Conservation (phyloP, 1,140 invertebrate species). For the Drosophila sp. region DNA sequence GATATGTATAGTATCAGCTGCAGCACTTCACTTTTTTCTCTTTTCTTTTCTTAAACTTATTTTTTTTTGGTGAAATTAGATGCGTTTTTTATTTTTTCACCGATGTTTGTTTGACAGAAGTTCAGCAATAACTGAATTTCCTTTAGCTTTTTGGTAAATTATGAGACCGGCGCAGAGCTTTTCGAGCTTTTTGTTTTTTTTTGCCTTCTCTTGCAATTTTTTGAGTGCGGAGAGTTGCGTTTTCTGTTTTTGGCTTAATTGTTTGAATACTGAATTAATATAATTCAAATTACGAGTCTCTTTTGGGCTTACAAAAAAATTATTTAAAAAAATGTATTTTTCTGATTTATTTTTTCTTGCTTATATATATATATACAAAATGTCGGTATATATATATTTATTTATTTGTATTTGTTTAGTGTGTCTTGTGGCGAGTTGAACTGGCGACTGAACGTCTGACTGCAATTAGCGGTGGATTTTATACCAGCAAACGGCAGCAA, state of each 20-base stretch:
- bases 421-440: conserved; percentile 58
- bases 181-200: conserved; percentile 52
- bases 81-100: conserved; percentile 1
- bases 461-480: conserved; percentile 59
- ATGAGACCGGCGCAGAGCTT: conserved; percentile 78
- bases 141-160: conserved; percentile 53
- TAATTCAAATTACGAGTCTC: conserved; percentile 65
- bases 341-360: neutral
- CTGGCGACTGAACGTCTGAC: conserved; percentile 82
- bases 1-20: conserved; percentile 35
- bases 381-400: conserved; percentile 22
- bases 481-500: conserved; percentile 30
- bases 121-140: conserved; percentile 79
- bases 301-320: conserved; percentile 49
- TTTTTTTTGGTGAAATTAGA: neutral
- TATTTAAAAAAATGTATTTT: conserved; percentile 7
- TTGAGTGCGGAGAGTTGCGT: neutral
- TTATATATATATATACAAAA: conserved; percentile 29
- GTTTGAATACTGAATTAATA: conserved; percentile 54
- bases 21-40: conserved; percentile 46
- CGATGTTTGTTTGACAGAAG: conserved; percentile 68
- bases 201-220: conserved; percentile 18
- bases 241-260: conserved; percentile 24
- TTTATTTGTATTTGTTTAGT: conserved; percentile 32
- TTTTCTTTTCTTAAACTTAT: conserved; percentile 16